Percentiles rank a stretch among this genome's conserved stretches.
Evolutionary conservation across 2,113 vertebrate genomes (phyloP).

Genomic region (Alligator sinensis): DNA sequence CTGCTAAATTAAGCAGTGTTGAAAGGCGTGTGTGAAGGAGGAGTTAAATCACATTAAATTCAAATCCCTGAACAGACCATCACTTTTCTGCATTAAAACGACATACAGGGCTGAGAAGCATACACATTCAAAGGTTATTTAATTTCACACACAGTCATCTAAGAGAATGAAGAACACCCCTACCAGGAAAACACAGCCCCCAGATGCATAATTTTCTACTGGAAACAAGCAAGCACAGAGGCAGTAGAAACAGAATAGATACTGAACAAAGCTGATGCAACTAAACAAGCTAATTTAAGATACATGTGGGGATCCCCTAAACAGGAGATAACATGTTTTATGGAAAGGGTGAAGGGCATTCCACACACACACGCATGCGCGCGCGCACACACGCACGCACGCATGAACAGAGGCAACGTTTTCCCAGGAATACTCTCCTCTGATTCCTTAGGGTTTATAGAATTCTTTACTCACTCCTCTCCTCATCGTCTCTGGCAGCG

Average conservation of each 20-base stretch:
- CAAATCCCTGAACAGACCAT: slow-evolving; percentile 21
- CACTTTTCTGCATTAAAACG: neutral
- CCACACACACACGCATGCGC: neutral
- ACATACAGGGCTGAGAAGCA: neutral
- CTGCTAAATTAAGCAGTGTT: slow-evolving; percentile 49
- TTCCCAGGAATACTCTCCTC: neutral
- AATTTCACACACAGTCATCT: neutral
- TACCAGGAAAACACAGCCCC: neutral
- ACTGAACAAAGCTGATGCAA: neutral
- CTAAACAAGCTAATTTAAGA: neutral
- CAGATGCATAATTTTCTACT: neutral
- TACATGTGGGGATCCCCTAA: neutral
- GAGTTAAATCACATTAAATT: slow-evolving; percentile 45
- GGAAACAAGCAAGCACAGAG: neutral
- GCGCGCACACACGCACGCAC: neutral
- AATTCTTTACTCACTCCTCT: neutral
- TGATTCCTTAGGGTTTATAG: too few species aligned
- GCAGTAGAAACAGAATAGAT: neutral
- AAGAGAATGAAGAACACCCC: neutral
- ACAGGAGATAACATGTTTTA: neutral
- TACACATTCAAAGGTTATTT: neutral
- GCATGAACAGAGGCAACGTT: neutral
- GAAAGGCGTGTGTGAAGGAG: slow-evolving; percentile 6
- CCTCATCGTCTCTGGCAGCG: neutral
- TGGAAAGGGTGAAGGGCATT: accelerated